phyloP scores from a whole-genome alignment of 2,888 invertebrate genomes.

The Lissocephala sabroskyi region DNA sequence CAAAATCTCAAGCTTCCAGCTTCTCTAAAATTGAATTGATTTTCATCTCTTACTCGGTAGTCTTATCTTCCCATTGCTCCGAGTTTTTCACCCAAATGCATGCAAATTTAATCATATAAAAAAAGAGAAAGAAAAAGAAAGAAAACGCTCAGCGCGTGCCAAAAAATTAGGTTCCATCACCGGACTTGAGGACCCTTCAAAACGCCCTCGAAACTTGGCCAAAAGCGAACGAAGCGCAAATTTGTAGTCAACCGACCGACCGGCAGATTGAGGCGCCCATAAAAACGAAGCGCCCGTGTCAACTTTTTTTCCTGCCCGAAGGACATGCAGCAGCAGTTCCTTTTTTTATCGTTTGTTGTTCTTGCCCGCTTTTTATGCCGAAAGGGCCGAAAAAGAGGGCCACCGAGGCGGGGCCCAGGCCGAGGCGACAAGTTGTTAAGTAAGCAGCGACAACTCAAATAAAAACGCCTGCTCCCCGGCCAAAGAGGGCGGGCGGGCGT shows the following conservation, averaged over 20 bases:
- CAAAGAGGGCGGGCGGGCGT: neutral
- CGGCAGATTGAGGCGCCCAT: too few relatives aligned
- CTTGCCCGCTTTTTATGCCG: neutral
- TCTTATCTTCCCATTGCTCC: too few relatives aligned
- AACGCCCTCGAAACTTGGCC: constrained; percentile 28
- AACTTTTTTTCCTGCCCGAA: constrained; percentile 47
- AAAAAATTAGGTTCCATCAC: constrained; percentile 56
- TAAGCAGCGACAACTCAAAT: constrained; percentile 59
- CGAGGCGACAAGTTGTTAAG: constrained; percentile 59
- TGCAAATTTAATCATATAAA: constrained; percentile 28
- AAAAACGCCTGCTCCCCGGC: constrained; percentile 17
- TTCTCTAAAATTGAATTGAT: constrained; percentile 2
- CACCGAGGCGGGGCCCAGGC: neutral
- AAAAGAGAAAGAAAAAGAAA: constrained; percentile 18
- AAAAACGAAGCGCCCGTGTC: constrained; percentile 36
- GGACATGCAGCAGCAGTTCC: constrained; percentile 42
- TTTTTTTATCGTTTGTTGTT: constrained; percentile 3
- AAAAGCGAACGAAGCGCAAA: constrained; percentile 34
- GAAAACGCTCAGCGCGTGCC: constrained; percentile 44
- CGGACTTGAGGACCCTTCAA: constrained; percentile 16
- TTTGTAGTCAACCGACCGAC: constrained; percentile 59
- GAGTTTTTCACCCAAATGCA: neutral
- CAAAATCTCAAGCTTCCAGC: too few relatives aligned
- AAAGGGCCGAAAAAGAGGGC: neutral
- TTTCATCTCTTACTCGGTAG: too few relatives aligned